Base-by-base conservation (phyloP, 53 echinoderm and acorn worm species). In the Paracentrotus lividus region DNA sequence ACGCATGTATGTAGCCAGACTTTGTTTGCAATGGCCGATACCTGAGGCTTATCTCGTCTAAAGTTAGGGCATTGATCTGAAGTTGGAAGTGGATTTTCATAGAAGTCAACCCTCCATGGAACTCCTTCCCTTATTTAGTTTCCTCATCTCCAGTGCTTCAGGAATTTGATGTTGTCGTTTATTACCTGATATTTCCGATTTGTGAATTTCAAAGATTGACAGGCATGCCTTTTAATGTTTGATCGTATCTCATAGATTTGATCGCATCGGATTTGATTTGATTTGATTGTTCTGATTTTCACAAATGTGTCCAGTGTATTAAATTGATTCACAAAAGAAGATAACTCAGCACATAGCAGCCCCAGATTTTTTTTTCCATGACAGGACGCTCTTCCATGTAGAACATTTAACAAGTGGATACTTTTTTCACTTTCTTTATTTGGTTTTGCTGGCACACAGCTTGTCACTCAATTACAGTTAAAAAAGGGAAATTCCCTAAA, bases 61-160 rank as follows among this genome's bases (percentile, higher is more conserved):
- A 72, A 36, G 72, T 72, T 4, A 27, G 72, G 20, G 4, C 72
- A 72, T 72, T 21, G 72, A 72, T 72, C 72, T 40, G 15, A 72
- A 5, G 72, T 18, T 15, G 40, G 40, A 72, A 72, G 72, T 72
- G 72, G 72, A 72, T 72, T 72, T 72, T 72, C 72, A 16, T 36
- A 40, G 40, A 72, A 72, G 72, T 40, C 16, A 72, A 38, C 42
- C 36, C 72, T 72, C 14, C 20, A 69, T 72, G 1, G 72, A 72
- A 72, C 72, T 20, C 72, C 40, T 38, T n/a, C 34, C 5, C 72
- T 72, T 72, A 32, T 72, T 67, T 31, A 13, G 33, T 32, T 72
- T 72, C 18, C 36, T 14, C 40, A 18, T 72, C 72, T 72, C 72
- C 38, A 31, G 21, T 15, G 6, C 36, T 16, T 38, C 0, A 3